These are phyloP conservation scores for Venturia canescens DNA, from an alignment of 1,140 invertebrate species.

Conservation along the genomic window DNA sequence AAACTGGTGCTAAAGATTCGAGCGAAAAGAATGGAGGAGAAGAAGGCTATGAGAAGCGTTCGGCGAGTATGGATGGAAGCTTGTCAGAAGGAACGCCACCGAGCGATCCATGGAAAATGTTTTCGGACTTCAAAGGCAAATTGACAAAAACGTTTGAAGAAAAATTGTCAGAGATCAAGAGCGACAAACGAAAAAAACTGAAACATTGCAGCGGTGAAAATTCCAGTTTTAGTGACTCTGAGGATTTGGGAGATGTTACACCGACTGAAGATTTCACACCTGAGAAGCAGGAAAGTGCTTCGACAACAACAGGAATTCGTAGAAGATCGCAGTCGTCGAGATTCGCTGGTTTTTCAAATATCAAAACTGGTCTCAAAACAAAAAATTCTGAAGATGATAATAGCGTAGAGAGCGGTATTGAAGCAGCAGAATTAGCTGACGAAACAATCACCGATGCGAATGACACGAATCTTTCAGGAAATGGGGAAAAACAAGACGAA, in stretches of 20 bases:
- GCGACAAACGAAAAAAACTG: constrained; percentile 69
- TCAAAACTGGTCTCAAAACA: constrained; percentile 72
- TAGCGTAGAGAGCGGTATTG: constrained; percentile 78
- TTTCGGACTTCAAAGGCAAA: constrained; percentile 79
- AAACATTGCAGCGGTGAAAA: constrained; percentile 73
- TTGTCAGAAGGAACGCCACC: constrained; percentile 74
- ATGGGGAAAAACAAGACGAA: not conserved
- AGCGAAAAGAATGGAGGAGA: constrained; percentile 60
- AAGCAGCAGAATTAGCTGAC: constrained; percentile 75
- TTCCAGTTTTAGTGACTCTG: constrained; percentile 80
- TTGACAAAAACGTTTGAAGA: constrained; percentile 83
- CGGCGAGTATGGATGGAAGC: constrained; percentile 72
- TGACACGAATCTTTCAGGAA: not conserved
- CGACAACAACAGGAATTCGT: constrained; percentile 50
- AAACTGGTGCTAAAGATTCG: constrained; percentile 60
- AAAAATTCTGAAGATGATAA: constrained; percentile 70
- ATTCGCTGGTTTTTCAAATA: constrained; percentile 69
- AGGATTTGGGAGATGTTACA: constrained; percentile 74
- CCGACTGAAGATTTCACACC: constrained; percentile 64
- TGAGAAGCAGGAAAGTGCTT: constrained; percentile 65
- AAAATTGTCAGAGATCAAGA: constrained; percentile 80
- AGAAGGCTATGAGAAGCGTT: constrained; percentile 69
- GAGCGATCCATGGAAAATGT: constrained; percentile 78
- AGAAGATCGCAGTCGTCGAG: constrained; percentile 59
- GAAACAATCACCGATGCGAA: constrained; percentile 44